phyloP scores from a whole-genome alignment of 2,113 vertebrate species.

The Tylochromis polylepis region DNA sequence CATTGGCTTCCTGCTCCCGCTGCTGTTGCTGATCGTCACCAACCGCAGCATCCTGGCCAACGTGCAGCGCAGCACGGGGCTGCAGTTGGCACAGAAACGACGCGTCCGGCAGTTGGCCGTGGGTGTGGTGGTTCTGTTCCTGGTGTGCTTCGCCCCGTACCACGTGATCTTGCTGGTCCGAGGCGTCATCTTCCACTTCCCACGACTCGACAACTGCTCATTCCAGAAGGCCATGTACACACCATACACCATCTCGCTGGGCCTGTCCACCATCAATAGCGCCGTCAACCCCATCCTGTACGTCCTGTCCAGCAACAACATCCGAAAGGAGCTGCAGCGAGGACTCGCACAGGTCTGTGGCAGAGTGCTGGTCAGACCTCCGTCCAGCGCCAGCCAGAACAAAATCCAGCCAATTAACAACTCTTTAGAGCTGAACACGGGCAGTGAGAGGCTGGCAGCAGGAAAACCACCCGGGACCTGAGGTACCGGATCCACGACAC shows the following conservation, averaged over 20 bases:
- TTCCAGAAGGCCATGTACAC: conserved; percentile 72
- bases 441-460: background rate
- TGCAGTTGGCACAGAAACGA: conserved; percentile 69
- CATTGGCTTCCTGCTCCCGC: conserved; percentile 76
- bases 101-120: conserved; percentile 70
- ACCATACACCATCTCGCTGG: conserved; percentile 71
- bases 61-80: conserved; percentile 64
- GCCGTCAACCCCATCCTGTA: conserved; percentile 85
- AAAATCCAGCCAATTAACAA: conserved; percentile 5
- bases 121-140: conserved; percentile 78
- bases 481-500: background rate
- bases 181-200: conserved; percentile 58
- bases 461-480: background rate
- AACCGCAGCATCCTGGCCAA: conserved; percentile 73
- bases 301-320: conserved; percentile 74
- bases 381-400: conserved; percentile 26
- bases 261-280: conserved; percentile 80
- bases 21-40: conserved; percentile 70
- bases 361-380: background rate
- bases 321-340: conserved; percentile 69
- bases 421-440: background rate
- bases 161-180: conserved; percentile 78
- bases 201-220: conserved; percentile 26
- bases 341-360: conserved; percentile 33
- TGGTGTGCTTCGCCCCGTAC: conserved; percentile 85